Evolutionary conservation across 2,888 invertebrate species (phyloP).

Genomic region (Coelogynopora nodosa): DNA sequence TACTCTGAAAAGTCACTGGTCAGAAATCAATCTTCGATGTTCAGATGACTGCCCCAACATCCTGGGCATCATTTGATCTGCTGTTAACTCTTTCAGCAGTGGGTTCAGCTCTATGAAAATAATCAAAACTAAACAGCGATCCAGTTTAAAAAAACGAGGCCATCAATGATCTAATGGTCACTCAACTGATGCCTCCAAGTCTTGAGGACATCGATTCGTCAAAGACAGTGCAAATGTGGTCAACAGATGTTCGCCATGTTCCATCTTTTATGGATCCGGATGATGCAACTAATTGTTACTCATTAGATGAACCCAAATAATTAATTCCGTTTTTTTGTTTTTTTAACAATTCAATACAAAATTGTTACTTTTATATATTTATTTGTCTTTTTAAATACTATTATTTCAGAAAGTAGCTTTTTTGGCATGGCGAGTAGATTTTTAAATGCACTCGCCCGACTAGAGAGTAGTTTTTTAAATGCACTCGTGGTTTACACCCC

Average conservation of each 20-base stretch:
- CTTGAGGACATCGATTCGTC: background rate
- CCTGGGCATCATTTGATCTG: background rate
- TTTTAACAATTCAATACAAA: too few relatives aligned
- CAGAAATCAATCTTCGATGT: background rate
- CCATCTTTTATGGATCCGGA: background rate
- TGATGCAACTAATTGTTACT: too few relatives aligned
- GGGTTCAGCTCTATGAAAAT: background rate
- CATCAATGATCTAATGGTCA: background rate
- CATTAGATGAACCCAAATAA: too few relatives aligned
- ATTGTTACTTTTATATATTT: background rate
- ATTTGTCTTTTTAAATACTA: too few relatives aligned
- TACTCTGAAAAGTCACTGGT: background rate
- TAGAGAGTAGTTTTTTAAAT: background rate
- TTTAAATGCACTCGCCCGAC: background rate
- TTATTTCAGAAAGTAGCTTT: background rate
- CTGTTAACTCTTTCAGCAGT: background rate
- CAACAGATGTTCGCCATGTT: background rate
- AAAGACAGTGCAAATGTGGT: background rate
- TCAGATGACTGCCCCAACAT: background rate
- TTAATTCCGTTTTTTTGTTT: background rate
- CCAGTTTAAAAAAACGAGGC: background rate
- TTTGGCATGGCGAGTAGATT: background rate
- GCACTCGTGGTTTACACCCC: background rate
- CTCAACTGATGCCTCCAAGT: background rate
- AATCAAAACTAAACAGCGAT: background rate